Evolutionary conservation across 2,888 invertebrate species (phyloP).

Genomic region (Ceratothoa steindachneri): DNA sequence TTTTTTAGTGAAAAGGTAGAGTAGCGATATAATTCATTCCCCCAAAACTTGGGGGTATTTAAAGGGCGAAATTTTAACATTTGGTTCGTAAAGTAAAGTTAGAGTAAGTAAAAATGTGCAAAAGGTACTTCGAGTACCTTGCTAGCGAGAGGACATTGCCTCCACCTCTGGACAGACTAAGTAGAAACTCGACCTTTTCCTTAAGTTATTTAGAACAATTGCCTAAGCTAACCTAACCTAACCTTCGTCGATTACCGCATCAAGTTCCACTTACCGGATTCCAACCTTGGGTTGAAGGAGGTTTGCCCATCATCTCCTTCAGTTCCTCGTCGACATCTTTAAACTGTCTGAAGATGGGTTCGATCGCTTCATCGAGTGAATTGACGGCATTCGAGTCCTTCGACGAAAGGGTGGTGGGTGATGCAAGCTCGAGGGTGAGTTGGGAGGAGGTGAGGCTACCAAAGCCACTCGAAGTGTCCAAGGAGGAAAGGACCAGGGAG

Average conservation of each 20-base stretch:
- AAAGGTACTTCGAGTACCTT: too few species aligned
- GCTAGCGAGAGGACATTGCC: too few species aligned
- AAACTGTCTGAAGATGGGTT: slow-evolving; percentile 50
- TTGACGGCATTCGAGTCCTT: slow-evolving; percentile 12
- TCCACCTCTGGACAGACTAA: too few species aligned
- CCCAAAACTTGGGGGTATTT: too few species aligned
- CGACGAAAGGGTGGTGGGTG: not conserved
- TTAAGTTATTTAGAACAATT: too few species aligned
- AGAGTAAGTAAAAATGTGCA: too few species aligned
- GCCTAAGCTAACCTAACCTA: too few species aligned
- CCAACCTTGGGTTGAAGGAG: slow-evolving; percentile 49
- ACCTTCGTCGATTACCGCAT: not conserved
- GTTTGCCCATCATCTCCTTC: slow-evolving; percentile 44
- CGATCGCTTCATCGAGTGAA: slow-evolving; percentile 42
- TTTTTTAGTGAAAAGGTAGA: too few species aligned
- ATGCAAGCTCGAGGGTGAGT: slow-evolving; percentile 22
- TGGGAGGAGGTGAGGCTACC: slow-evolving; percentile 26
- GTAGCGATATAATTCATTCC: too few species aligned
- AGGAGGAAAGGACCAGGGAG: slow-evolving; percentile 25
- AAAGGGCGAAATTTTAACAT: too few species aligned
- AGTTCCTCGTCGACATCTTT: slow-evolving; percentile 45
- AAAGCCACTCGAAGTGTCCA: slow-evolving; percentile 34
- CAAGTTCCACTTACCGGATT: slow-evolving; percentile 49
- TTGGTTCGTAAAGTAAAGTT: too few species aligned
- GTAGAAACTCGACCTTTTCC: too few species aligned